A percentile compares a stretch with the other conserved stretches of the same genome.
Conservation (phyloP, 2,113 vertebrate genomes). For the Arvicanthis niloticus region DNA sequence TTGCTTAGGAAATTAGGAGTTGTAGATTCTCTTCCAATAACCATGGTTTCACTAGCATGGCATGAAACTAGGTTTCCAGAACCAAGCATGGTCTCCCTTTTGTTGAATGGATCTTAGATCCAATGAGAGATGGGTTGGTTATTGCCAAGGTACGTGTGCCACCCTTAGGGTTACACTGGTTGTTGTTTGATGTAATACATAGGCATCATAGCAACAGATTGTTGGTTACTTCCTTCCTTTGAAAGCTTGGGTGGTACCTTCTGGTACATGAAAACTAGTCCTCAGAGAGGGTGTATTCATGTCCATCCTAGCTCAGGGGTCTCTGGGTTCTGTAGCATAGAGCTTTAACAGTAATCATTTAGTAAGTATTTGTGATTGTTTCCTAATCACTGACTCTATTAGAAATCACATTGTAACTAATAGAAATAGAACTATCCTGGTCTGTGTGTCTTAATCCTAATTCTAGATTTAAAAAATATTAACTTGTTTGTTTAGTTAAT, state of each 20-base stretch:
- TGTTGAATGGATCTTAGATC: background rate
- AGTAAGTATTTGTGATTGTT: slow-evolving; percentile 19
- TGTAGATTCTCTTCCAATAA: background rate
- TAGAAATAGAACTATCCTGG: no score
- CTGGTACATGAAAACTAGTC: background rate
- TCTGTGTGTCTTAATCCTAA: no score
- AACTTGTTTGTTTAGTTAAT: no score
- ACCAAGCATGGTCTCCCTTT: background rate
- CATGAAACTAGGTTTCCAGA: background rate
- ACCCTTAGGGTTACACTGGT: background rate
- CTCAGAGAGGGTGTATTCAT: background rate
- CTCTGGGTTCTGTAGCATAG: background rate
- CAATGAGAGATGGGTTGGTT: background rate
- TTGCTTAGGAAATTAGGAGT: background rate
- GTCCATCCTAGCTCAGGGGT: background rate
- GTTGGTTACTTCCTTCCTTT: background rate
- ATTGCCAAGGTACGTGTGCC: background rate
- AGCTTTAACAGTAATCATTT: background rate
- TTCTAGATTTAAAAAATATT: no score
- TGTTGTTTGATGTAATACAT: background rate
- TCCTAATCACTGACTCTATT: slow-evolving; percentile 50
- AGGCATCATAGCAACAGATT: background rate
- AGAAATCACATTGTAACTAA: slow-evolving; percentile 50
- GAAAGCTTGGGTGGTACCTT: background rate
- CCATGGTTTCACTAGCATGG: background rate